These are phyloP conservation scores for Heterochromis multidens DNA, from an alignment of 2,113 vertebrate species.

Conservation along the genomic window DNA sequence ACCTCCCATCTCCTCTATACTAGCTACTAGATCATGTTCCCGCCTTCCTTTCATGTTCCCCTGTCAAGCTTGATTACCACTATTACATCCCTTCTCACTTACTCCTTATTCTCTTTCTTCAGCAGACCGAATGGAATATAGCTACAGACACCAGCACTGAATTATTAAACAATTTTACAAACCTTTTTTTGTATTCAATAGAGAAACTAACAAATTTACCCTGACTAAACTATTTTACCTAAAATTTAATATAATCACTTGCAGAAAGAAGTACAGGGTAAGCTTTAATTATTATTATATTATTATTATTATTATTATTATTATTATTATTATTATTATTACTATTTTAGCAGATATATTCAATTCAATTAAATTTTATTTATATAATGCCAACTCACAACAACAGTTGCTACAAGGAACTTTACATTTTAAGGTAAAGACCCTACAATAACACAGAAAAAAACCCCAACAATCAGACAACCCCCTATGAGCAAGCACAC, in stretches of 20 bases:
- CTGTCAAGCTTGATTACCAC: neutral
- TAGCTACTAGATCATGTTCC: neutral
- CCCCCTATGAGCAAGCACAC: too few relatives aligned
- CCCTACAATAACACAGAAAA: too few relatives aligned
- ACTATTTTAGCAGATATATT: too few relatives aligned
- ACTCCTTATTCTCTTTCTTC: neutral
- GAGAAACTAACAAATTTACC: neutral
- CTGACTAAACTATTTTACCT: neutral
- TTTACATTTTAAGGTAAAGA: too few relatives aligned
- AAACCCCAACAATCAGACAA: too few relatives aligned
- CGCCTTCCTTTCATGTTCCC: conserved; percentile 6
- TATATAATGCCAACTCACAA: too few relatives aligned
- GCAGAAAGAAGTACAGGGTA: neutral
- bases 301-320: too few relatives aligned
- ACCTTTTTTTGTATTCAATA: neutral
- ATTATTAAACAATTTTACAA: conserved; percentile 4
- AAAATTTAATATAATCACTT: neutral
- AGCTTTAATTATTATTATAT: too few relatives aligned
- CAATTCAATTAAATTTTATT: too few relatives aligned
- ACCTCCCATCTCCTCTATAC: neutral
- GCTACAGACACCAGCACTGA: conserved; percentile 8
- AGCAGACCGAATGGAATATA: neutral
- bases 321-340: too few relatives aligned
- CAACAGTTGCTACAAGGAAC: too few relatives aligned
- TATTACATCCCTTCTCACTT: conserved; percentile 6